Base-by-base conservation (phyloP, 2,888 invertebrate species). In the Bugula neritina region DNA sequence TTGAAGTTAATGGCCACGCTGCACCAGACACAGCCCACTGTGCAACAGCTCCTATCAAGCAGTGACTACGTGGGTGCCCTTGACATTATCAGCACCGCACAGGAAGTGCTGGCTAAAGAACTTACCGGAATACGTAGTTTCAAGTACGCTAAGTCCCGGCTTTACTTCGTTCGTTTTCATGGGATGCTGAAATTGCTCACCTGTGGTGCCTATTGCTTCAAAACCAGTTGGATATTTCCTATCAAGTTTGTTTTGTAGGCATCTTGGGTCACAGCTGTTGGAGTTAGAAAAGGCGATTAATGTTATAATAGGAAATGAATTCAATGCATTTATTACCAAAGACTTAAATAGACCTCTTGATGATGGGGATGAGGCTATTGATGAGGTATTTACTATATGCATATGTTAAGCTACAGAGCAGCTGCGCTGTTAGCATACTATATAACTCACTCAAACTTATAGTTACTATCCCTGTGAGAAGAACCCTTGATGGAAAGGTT, bases 1-100 rank as follows among this genome's bases (percentile, higher is more conserved):
- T 85, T 97, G 69, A 93, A 93, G 81, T 85, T 96, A 73, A 96
- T 98, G 91, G 90, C 92, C 5, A 95, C 94, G 1, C 94, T 98
- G 10, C 91, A 96, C 83, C 97, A 99, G 86, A 97, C 98, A 25
- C 99, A 99, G 83, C 93, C 96, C 0, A 97, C 94, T 85, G 91
- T 99, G 79, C 99, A 99, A 83, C 87, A 95, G 72, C 86, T 98
- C 70, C 87, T 99, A 63, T 93, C 95, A 74, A 94, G 94, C 13
- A 94, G 93, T 74, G 98, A 99, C 85, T 99, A 95, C 87, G 95
- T 96, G 54, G 96, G 94, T 55, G 98, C 98, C 0, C 87, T 99
- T 74, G 98, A 99, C 86, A 88, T 99, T 74, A 99, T 99, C 77
- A 90, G 92, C 76, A 95, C 95, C 1, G 96, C 98, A 1, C 94